A percentile compares a stretch with the other conserved stretches of the same genome.
Evolutionary conservation across 2,888 invertebrate species (phyloP).

Genomic region (Hemithea aestivaria): DNA sequence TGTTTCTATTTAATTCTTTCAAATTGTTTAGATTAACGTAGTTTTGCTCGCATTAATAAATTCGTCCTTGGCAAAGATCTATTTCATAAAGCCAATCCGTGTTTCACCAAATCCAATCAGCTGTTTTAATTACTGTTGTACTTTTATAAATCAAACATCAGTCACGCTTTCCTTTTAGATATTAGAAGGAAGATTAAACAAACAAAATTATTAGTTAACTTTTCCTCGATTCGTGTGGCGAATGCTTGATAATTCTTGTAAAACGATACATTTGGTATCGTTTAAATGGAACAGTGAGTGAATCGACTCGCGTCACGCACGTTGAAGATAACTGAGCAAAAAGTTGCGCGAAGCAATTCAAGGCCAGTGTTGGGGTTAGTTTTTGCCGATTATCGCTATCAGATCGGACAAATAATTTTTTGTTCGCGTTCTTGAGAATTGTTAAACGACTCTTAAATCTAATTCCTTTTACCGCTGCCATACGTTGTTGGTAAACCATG

Average conservation of each 20-base stretch:
- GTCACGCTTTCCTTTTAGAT: too few relatives aligned
- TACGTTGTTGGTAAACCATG: too few relatives aligned
- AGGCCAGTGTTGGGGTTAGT: slow-evolving; percentile 35
- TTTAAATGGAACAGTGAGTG: slow-evolving; percentile 14
- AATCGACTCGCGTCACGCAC: slow-evolving; percentile 32
- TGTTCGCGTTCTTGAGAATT: slow-evolving; percentile 28
- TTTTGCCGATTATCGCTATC: slow-evolving; percentile 36
- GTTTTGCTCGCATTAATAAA: too few relatives aligned
- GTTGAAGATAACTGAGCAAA: slow-evolving; percentile 32
- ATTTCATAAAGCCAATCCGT: too few relatives aligned
- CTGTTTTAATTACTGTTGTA: too few relatives aligned
- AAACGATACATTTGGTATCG: slow-evolving; percentile 19
- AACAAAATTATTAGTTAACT: too few relatives aligned
- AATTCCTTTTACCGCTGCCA: slow-evolving; percentile 6
- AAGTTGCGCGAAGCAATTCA: slow-evolving; percentile 38
- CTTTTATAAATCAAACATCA: too few relatives aligned
- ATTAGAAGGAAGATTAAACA: too few relatives aligned
- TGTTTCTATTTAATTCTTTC: too few relatives aligned
- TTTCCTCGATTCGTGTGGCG: slow-evolving; percentile 15
- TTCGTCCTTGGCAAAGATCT: too few relatives aligned
- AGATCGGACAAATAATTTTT: slow-evolving; percentile 37
- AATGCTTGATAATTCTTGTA: slow-evolving; percentile 14
- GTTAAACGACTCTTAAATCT: slow-evolving; percentile 16
- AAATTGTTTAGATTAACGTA: too few relatives aligned
- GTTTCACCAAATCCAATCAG: too few relatives aligned